These are phyloP conservation scores for Eumerus sabulonum DNA, from an alignment of 2,888 invertebrate genomes.

Conservation along the genomic window DNA sequence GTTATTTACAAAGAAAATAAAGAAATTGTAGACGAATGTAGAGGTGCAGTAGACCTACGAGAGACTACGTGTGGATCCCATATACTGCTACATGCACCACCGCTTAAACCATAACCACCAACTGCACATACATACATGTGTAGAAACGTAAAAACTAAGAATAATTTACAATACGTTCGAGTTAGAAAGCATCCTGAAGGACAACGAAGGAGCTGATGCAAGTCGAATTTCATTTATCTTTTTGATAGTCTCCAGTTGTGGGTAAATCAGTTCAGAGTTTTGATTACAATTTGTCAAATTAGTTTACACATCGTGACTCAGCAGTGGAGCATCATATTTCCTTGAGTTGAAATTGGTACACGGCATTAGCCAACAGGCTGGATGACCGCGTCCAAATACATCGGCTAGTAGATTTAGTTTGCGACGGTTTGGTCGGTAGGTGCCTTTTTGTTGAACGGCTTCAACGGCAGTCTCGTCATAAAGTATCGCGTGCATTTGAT, in stretches of 20 bases:
- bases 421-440: conserved; percentile 83
- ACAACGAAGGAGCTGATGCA: conserved; percentile 27
- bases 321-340: conserved; percentile 77
- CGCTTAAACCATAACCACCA: conserved; percentile 21
- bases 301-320: conserved; percentile 78
- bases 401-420: conserved; percentile 85
- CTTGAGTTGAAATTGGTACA: conserved; percentile 81
- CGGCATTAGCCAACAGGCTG: conserved; percentile 86
- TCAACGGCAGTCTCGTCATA: conserved; percentile 92
- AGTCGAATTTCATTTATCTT: background rate
- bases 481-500: conserved; percentile 91
- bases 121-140: conserved; percentile 26
- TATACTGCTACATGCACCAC: too few species aligned
- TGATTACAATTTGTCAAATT: conserved; percentile 11
- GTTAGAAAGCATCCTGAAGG: conserved; percentile 55
- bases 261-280: conserved; percentile 65
- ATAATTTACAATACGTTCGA: conserved; percentile 64
- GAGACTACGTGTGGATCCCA: background rate
- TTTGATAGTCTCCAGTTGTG: conserved; percentile 52
- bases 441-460: conserved; percentile 85
- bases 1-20: conserved; percentile 56
- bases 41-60: conserved; percentile 39
- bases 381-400: conserved; percentile 88
- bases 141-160: conserved; percentile 52
- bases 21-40: conserved; percentile 10